Conservation (phyloP, 2,797 vertebrate genomes). For the Myotis vivesi region DNA sequence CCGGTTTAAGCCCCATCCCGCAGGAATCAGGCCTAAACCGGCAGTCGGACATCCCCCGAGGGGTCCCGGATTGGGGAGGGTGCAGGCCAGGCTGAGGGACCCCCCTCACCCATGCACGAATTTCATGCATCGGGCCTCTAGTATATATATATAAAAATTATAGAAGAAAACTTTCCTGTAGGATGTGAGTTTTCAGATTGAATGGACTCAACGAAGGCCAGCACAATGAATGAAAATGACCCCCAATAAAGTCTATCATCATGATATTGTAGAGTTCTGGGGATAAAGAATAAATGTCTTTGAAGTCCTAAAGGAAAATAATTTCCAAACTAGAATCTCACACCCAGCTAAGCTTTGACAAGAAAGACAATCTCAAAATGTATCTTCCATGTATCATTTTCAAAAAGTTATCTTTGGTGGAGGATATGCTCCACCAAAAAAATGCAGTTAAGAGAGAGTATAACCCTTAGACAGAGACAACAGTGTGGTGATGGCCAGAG, state of each 20-base stretch:
- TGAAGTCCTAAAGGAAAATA: conserved; percentile 21
- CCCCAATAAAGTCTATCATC: background rate
- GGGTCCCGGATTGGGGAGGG: too few relatives aligned
- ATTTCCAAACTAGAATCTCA: conserved; percentile 37
- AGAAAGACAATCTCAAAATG: background rate
- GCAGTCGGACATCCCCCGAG: too few relatives aligned
- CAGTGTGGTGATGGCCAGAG: background rate
- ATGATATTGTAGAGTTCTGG: background rate
- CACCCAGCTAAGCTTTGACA: background rate
- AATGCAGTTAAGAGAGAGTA: background rate
- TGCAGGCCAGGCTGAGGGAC: too few relatives aligned
- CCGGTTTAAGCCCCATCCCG: too few relatives aligned
- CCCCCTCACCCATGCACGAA: too few relatives aligned
- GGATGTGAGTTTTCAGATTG: background rate
- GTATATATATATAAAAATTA: conserved; percentile 17
- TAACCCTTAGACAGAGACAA: background rate
- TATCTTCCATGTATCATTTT: background rate
- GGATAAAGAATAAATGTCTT: conserved; percentile 3
- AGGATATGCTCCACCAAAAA: background rate
- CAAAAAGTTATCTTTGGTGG: background rate
- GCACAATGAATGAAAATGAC: background rate
- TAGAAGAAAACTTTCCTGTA: background rate
- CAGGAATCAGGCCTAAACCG: too few relatives aligned
- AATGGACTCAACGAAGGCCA: background rate
- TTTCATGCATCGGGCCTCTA: too few relatives aligned